phyloP scores from a whole-genome alignment of 2,888 invertebrate genomes.

The Lasius fuliginosus region DNA sequence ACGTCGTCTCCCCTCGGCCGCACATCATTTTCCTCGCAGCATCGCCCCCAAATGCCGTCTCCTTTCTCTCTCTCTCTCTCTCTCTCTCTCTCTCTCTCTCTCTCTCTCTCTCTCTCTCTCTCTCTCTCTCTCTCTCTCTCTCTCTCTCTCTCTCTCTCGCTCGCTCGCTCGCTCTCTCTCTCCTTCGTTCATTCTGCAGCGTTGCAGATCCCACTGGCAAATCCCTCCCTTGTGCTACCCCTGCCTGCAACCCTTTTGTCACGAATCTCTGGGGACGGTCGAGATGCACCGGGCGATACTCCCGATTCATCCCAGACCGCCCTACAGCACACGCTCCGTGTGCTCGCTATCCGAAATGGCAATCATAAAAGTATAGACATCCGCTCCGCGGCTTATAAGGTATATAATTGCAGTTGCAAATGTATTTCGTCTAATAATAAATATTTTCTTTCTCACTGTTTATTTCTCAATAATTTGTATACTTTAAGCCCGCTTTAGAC shows the following conservation, averaged over 20 bases:
- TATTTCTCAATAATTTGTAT: background rate
- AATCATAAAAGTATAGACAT: conserved; percentile 23
- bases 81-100: conserved; percentile 29
- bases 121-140: conserved; percentile 17
- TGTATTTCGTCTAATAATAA: background rate
- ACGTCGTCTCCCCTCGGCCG: conserved; percentile 72
- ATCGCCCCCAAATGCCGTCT: conserved; percentile 22
- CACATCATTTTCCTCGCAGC: conserved; percentile 48
- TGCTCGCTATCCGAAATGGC: background rate
- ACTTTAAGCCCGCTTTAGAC: background rate
- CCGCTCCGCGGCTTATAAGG: background rate
- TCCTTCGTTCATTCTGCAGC: conserved; percentile 29
- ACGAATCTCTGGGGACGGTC: conserved; percentile 46
- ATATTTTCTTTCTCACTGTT: background rate
- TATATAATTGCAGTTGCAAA: conserved; percentile 3
- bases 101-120: conserved; percentile 25
- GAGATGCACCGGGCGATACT: conserved; percentile 65
- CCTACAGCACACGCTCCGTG: background rate
- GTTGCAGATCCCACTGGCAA: conserved; percentile 62
- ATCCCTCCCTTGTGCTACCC: conserved; percentile 53
- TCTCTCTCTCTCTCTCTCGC: conserved; percentile 37
- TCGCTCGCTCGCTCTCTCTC: conserved; percentile 21
- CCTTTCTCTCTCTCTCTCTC: conserved; percentile 15
- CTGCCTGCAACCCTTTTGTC: conserved; percentile 66
- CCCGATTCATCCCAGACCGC: conserved; percentile 20